Evolutionary conservation across 1,140 invertebrate genomes (phyloP), one percentile per base, ranked within the genome.

Genomic region (Bradysia coprophila): DNA sequence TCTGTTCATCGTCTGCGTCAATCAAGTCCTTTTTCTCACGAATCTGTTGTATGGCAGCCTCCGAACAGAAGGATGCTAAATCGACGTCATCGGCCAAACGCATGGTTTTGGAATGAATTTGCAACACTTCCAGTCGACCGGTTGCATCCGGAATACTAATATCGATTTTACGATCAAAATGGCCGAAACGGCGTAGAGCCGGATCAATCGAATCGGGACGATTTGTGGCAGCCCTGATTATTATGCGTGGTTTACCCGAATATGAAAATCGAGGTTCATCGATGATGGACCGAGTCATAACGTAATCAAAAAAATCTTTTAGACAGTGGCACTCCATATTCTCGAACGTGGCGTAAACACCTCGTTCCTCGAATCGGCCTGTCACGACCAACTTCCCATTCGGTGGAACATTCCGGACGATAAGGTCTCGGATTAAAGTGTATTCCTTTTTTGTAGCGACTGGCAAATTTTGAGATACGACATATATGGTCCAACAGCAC

Each of bases 81-180:
- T 99, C 92, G 10, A 99, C 95, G 64, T 98, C 95, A 51, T 98
- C 94, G 23, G 80, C 84, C 15, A 99, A 68, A 66, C 96, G 98
- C 96, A 99, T 99, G 62, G 99, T 99, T 71, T 99, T 99, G 9
- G 95, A 98, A 60, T 99, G 95, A 53, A 99, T 98, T 49, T 93
- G 77, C 28, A 99, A 69, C 48, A 99, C 89, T 71, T 98, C 95
- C 15, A 99, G 68, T 38, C 96, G 78, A 13, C 96, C 96, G 50
- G 90, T 96, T 5, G 93, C 87, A 70, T 99, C 96, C 0, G 96
- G 96, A 55, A 99, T 98, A 43, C 95, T 94, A 60, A 99, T 98
- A 64, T 99, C 95, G 42, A 99, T 96, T 71, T 99, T 96, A 45
- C 94, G 76, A 68, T 99, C 95, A 61, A 99, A 99, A 41, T 95